Conservation (phyloP, 2,888 invertebrate genomes). For the Nymphalis c-album region DNA sequence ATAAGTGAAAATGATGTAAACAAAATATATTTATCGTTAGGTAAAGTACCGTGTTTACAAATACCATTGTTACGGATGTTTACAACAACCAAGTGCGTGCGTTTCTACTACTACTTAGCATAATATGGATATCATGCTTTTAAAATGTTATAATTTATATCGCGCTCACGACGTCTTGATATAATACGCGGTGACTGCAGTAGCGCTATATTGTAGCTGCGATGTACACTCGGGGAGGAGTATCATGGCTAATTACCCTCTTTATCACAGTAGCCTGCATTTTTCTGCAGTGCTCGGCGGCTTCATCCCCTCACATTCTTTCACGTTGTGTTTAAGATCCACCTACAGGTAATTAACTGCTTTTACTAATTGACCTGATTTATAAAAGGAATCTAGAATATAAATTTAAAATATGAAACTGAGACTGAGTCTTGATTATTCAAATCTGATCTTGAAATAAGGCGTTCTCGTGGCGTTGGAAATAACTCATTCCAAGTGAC, state of each 20-base stretch:
- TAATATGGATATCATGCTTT: too few relatives aligned
- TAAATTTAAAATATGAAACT: neutral
- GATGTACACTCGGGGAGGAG: neutral
- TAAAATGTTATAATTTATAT: too few relatives aligned
- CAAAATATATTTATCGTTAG: too few relatives aligned
- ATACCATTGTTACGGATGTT: too few relatives aligned
- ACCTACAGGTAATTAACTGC: constrained; percentile 18
- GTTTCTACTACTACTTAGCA: too few relatives aligned
- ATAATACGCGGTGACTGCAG: neutral
- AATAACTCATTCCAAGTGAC: too few relatives aligned
- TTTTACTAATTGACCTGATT: constrained; percentile 25
- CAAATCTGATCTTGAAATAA: too few relatives aligned
- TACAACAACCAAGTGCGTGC: too few relatives aligned
- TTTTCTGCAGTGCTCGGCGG: constrained; percentile 13
- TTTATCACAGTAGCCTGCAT: constrained; percentile 12
- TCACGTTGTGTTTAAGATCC: constrained; percentile 10
- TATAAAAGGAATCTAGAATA: neutral
- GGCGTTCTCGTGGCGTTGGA: too few relatives aligned
- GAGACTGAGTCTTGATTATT: too few relatives aligned
- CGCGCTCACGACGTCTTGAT: neutral
- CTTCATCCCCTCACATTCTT: constrained; percentile 17
- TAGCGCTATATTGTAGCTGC: constrained; percentile 5
- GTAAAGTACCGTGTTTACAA: too few relatives aligned
- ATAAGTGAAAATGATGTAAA: too few relatives aligned
- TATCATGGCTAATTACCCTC: constrained; percentile 18